Evolutionary conservation across 2,797 vertebrate genomes (phyloP).

Genomic region (Pangasius mekongensis): DNA sequence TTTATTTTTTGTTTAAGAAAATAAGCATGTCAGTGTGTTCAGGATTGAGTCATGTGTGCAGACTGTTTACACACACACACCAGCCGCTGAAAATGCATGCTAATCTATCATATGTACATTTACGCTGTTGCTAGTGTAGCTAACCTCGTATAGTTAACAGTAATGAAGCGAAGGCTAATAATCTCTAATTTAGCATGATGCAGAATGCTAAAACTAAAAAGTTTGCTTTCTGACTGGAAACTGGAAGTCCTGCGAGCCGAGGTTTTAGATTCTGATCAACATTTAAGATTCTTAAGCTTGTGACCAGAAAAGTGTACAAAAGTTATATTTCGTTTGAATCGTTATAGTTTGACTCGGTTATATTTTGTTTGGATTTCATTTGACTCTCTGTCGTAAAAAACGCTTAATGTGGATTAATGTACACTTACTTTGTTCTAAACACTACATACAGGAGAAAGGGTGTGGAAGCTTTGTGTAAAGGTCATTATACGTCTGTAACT

Average conservation of each 20-base stretch:
- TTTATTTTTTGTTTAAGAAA: too few relatives aligned
- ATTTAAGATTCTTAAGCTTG: background rate
- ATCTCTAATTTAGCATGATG: too few relatives aligned
- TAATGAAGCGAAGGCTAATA: too few relatives aligned
- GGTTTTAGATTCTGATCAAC: background rate
- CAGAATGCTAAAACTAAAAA: background rate
- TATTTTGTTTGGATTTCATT: background rate
- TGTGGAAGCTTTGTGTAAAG: background rate
- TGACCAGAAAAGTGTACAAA: background rate
- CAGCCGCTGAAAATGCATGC: too few relatives aligned
- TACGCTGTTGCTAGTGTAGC: too few relatives aligned
- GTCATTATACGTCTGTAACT: background rate
- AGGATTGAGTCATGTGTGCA: too few relatives aligned
- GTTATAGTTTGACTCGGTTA: too few relatives aligned
- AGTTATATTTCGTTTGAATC: background rate
- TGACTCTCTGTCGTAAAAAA: background rate
- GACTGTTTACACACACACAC: background rate
- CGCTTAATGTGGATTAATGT: background rate
- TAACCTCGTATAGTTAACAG: too few relatives aligned
- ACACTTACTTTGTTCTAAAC: background rate
- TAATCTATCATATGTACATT: too few relatives aligned
- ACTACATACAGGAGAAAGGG: background rate
- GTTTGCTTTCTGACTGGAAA: background rate
- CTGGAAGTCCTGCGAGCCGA: background rate
- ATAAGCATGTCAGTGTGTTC: too few relatives aligned